Evolutionary conservation across 2,797 vertebrate species (phyloP).

Genomic region (Acanthurus lineatus): DNA sequence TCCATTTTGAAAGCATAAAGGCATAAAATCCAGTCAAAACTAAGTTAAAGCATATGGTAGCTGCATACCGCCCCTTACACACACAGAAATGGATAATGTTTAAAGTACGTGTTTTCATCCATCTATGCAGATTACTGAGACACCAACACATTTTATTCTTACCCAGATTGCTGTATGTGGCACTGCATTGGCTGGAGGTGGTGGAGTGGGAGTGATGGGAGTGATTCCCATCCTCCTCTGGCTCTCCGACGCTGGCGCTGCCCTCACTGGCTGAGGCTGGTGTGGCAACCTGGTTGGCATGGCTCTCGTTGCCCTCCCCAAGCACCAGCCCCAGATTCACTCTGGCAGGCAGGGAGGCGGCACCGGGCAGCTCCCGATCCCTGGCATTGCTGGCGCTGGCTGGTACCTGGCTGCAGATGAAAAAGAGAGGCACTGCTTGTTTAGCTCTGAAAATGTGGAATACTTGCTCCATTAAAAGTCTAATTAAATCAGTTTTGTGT

Average conservation of each 20-base stretch:
- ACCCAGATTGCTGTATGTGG: conserved; percentile 97
- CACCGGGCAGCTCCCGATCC: conserved; percentile 79
- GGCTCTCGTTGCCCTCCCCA: conserved; percentile 53
- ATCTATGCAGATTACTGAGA: background rate
- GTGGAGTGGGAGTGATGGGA: conserved; percentile 83
- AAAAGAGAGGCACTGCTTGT: conserved; percentile 31
- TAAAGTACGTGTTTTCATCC: background rate
- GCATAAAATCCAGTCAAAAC: too few species aligned
- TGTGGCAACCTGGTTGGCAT: conserved; percentile 61
- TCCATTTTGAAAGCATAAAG: too few species aligned
- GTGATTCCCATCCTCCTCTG: conserved; percentile 83
- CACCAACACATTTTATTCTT: conserved; percentile 59
- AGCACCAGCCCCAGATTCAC: conserved; percentile 78
- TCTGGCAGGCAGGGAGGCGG: conserved; percentile 80
- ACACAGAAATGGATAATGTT: background rate
- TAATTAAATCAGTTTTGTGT: background rate
- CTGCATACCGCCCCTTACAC: too few species aligned
- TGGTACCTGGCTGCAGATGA: conserved; percentile 88
- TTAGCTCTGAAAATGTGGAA: conserved; percentile 27
- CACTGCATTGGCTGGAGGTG: conserved; percentile 89
- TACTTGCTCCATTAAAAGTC: background rate
- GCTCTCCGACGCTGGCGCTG: conserved; percentile 76
- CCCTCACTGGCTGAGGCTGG: conserved; percentile 72
- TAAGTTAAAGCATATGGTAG: too few species aligned
- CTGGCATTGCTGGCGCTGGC: conserved; percentile 78